phyloP scores from a whole-genome alignment of 92 coral and sea anemone genomes.

The Siderastrea radians region DNA sequence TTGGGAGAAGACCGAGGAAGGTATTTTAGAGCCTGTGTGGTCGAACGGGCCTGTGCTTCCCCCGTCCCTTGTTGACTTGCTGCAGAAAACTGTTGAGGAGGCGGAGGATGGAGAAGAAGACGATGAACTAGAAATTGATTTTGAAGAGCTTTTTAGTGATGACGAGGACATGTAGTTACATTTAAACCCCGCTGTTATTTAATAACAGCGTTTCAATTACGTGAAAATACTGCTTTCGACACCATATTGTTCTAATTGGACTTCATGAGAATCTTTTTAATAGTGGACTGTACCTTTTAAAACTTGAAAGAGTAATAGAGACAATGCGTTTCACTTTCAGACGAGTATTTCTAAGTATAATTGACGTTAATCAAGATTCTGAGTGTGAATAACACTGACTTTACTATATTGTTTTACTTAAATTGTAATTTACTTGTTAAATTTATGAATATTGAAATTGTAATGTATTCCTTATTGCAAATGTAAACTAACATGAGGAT shows the following conservation, averaged over 20 bases:
- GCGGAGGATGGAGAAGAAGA: neutral
- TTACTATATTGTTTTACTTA: neutral
- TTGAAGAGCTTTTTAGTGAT: conserved; percentile 6
- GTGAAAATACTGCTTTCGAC: neutral
- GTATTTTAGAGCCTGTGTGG: conserved; percentile 25
- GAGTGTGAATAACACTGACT: too few species aligned
- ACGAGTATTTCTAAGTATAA: too few species aligned
- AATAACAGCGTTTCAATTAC: neutral
- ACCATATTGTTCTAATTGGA: too few species aligned
- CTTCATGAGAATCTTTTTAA: too few species aligned
- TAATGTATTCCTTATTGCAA: too few species aligned
- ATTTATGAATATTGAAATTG: too few species aligned
- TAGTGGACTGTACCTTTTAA: too few species aligned
- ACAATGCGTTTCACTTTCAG: neutral
- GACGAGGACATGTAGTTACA: neutral
- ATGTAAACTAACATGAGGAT: neutral
- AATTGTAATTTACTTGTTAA: neutral
- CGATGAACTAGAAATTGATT: conserved; percentile 8
- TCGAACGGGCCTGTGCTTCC: conserved; percentile 36
- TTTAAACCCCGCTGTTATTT: too few species aligned
- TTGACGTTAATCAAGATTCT: too few species aligned
- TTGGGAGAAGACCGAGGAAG: too few species aligned
- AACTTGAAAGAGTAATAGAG: too few species aligned
- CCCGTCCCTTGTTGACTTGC: conserved; percentile 41
- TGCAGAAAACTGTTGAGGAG: conserved; percentile 14